A percentile compares a stretch with the other conserved stretches of the same genome.
Conservation (phyloP, 2,888 invertebrate genomes). For the Spialia ferax region DNA sequence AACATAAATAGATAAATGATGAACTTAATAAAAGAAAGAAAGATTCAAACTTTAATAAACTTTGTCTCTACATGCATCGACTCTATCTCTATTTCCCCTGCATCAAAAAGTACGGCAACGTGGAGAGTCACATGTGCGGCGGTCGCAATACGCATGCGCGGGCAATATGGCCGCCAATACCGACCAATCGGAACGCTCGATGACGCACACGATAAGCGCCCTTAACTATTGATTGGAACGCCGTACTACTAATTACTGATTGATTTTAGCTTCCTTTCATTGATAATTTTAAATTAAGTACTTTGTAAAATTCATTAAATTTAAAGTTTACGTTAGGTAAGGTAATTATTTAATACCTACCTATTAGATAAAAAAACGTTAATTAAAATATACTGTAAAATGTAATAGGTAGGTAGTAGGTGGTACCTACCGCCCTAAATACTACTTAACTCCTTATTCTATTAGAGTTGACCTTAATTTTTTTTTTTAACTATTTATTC, state of each 20-base stretch:
- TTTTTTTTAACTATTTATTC: too few species aligned
- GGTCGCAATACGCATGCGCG: slow-evolving; percentile 73
- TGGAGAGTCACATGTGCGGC: slow-evolving; percentile 65
- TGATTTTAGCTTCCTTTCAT: slow-evolving; percentile 25
- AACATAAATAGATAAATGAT: background rate
- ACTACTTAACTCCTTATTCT: too few species aligned
- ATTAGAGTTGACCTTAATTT: too few species aligned
- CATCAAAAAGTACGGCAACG: background rate
- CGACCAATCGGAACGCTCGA: slow-evolving; percentile 69
- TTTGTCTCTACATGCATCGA: background rate
- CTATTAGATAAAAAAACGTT: too few species aligned
- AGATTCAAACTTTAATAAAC: too few species aligned
- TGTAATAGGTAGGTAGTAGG: too few species aligned
- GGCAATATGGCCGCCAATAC: slow-evolving; percentile 78
- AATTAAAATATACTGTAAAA: too few species aligned
- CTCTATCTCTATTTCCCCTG: background rate
- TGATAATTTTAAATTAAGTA: too few species aligned
- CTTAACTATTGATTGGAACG: slow-evolving; percentile 71
- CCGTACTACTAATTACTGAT: slow-evolving; percentile 55
- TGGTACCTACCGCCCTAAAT: too few species aligned
- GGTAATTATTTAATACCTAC: too few species aligned
- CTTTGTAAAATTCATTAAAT: too few species aligned
- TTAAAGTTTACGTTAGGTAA: too few species aligned
- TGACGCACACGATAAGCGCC: slow-evolving; percentile 65
- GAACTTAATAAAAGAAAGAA: background rate